A percentile compares a stretch with the other conserved stretches of the same genome.
Conservation (phyloP, 2,113 vertebrate genomes). For the Tragelaphus scriptus region DNA sequence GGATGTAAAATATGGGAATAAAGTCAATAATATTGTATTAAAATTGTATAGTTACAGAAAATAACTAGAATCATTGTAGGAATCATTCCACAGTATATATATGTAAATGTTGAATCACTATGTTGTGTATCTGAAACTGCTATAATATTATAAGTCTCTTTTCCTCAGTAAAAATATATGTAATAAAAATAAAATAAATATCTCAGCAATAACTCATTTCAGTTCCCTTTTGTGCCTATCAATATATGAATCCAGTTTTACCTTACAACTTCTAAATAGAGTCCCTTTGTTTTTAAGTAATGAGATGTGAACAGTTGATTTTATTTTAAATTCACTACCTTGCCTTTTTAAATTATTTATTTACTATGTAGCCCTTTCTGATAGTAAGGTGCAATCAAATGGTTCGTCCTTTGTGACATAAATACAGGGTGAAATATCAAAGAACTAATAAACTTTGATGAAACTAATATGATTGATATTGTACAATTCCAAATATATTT, state of each 20-base stretch:
- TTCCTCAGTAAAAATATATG: neutral
- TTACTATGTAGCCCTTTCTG: neutral
- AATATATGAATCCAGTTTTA: neutral
- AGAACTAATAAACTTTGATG: neutral
- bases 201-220: neutral
- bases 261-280: neutral
- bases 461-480: neutral
- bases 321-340: neutral
- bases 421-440: neutral
- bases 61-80: neutral
- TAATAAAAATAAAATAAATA: neutral
- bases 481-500: neutral
- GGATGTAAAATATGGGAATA: neutral
- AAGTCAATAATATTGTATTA: neutral
- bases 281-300: neutral
- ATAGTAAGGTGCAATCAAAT: neutral
- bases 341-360: neutral
- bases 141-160: neutral
- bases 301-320: neutral
- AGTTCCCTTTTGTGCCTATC: neutral
- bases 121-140: neutral
- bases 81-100: neutral
- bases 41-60: neutral
- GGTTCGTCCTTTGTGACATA: neutral
- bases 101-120: neutral